A percentile compares a stretch with the other conserved stretches of the same genome.
These are phyloP conservation scores for Crypturellus tataupa DNA, from an alignment of 2,797 vertebrate genomes.

Conservation along the genomic window DNA sequence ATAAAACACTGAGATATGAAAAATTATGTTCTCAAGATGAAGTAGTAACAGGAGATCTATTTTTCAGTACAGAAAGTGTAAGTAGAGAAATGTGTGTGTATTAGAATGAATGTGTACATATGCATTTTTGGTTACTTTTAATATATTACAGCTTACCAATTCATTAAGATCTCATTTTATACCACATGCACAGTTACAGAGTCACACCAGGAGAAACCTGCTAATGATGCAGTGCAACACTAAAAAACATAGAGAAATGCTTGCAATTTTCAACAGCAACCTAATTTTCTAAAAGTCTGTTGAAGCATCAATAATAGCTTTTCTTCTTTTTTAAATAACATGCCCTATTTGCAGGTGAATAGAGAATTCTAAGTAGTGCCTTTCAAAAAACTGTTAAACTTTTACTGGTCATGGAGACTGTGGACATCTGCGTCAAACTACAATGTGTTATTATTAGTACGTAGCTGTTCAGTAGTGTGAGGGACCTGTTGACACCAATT, in stretches of 20 bases:
- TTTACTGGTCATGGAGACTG: not conserved
- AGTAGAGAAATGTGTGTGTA: not conserved
- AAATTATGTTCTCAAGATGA: not conserved
- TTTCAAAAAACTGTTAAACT: not conserved
- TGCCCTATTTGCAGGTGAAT: not conserved
- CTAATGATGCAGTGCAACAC: not conserved
- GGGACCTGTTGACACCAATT: not conserved
- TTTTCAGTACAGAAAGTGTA: not conserved
- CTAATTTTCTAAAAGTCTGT: not conserved
- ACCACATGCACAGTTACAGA: not conserved
- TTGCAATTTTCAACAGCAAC: not conserved
- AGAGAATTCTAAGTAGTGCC: not conserved
- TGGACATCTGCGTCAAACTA: not conserved
- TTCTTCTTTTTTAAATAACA: not conserved
- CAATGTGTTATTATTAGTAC: not conserved
- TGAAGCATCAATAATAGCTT: not conserved
- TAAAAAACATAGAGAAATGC: not conserved
- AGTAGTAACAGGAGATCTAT: not conserved
- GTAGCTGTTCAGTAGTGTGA: accelerated
- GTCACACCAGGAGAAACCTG: not conserved
- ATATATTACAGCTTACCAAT: not conserved
- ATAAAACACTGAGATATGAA: not conserved
- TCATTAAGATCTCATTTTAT: not conserved
- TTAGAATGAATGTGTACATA: not conserved
- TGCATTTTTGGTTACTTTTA: not conserved